Base-by-base conservation (phyloP, 2,113 vertebrate genomes). In the Anseranas semipalmata region DNA sequence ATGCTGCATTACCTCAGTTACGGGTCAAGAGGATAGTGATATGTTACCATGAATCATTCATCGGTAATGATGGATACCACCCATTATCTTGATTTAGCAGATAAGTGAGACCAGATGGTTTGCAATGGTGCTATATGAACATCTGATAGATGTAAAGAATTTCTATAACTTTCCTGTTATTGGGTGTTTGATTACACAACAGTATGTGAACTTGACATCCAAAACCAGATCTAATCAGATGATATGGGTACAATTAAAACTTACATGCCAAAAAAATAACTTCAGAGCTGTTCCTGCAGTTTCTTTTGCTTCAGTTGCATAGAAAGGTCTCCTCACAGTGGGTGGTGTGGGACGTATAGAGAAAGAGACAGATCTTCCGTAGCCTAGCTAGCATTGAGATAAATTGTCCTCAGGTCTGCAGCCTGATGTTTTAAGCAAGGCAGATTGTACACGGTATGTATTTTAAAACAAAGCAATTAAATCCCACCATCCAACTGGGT, bases 21-120 rank as follows among this genome's bases (percentile, higher is more conserved):
- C 1, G 16, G 89, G 94, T 94, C 93, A 92, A 75, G 84, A 94
- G 95, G 87, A 74, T 45, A 24, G 84, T 2, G 79, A 74, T 60
- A 48, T 18, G 59, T 37, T 67, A 35, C 81, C 89, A 32, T 94
- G 87, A 91, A 95, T 96, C 90, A 93, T 84, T 90, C 82, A 70
- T 70, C 90, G 82, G 82, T 35, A 52, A 78, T 91, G 92, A 89
- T 91, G 89, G 90, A 85, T 79, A 65, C 94, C 94, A 89, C 82
- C 93, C 91, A 71, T 93, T 56, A 75, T 25, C 87, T 92, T 84
- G 94, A 72, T 90, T 46, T 43, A 94, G 90, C 67, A 78, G 80
- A 65, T 96, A 90, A 96, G 86, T 37, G 65, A 93, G 72, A 90
- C 75, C 94, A 97, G 95, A 96, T 90, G 95, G 79, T 80, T 87